Evolutionary conservation across 2,113 vertebrate species (phyloP).

Genomic region (Tor tambroides): DNA sequence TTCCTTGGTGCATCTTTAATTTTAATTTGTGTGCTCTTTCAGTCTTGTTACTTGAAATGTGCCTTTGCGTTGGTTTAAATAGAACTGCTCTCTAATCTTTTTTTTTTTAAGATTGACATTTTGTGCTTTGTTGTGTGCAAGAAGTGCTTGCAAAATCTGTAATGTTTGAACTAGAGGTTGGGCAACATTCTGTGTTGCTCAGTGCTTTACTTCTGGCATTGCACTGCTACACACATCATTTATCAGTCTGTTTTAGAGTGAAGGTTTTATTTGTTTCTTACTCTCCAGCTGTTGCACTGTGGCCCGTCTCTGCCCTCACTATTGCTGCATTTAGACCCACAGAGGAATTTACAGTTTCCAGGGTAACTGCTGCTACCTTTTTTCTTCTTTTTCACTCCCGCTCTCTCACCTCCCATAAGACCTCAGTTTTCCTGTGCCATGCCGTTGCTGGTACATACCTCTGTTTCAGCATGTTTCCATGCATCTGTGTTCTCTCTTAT

Average conservation of each 20-base stretch:
- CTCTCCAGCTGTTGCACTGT: background rate
- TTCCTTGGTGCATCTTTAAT: too few species aligned
- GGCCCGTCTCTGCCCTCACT: background rate
- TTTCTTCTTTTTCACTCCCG: slow-evolving; percentile 18
- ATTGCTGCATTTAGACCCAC: background rate
- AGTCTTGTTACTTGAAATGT: too few species aligned
- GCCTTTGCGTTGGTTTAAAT: too few species aligned
- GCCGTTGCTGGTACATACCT: background rate
- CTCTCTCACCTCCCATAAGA: background rate
- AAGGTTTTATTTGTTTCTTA: background rate
- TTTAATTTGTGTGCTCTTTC: too few species aligned
- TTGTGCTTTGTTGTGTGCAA: background rate
- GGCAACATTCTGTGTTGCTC: slow-evolving; percentile 19
- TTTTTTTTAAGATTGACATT: background rate
- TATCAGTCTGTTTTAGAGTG: background rate
- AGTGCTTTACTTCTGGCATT: slow-evolving; percentile 33
- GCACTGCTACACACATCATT: background rate
- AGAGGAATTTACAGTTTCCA: slow-evolving; percentile 6
- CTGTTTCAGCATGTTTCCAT: background rate
- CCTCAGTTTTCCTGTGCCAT: background rate
- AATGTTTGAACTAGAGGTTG: background rate
- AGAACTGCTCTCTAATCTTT: too few species aligned
- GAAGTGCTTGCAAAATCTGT: background rate
- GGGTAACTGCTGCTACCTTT: background rate
- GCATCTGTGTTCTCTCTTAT: background rate